A percentile compares a stretch with the other conserved stretches of the same genome.
phyloP scores from a whole-genome alignment of 2,888 invertebrate species.

The Oscheius myriophilus region DNA sequence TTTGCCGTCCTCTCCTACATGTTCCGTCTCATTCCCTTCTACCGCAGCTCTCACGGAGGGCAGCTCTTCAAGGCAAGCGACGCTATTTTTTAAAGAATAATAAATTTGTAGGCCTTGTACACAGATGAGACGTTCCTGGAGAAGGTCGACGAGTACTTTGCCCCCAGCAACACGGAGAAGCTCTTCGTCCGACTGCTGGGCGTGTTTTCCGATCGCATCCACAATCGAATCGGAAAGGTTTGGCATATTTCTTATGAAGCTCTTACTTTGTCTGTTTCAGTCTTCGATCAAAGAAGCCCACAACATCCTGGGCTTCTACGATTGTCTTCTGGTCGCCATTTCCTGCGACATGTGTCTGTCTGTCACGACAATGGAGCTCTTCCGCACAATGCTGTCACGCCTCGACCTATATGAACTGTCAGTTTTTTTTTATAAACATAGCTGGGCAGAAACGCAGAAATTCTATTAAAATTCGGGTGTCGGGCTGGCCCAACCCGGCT shows the following conservation, averaged over 20 bases:
- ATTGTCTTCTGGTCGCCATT: conserved; percentile 18
- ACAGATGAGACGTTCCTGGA: neutral
- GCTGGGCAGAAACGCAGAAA: neutral
- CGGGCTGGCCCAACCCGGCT: no score
- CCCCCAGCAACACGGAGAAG: neutral
- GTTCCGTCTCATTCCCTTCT: conserved; percentile 24
- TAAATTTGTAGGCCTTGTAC: conserved; percentile 3
- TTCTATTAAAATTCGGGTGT: no score
- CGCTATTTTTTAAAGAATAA: neutral
- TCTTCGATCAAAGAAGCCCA: neutral
- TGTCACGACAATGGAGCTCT: conserved; percentile 5
- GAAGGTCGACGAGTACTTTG: conserved; percentile 10
- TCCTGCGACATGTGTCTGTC: conserved; percentile 11
- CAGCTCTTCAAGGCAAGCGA: neutral
- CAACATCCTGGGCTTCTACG: conserved; percentile 12
- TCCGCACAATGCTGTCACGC: conserved; percentile 4
- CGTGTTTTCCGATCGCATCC: conserved; percentile 14
- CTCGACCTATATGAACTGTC: conserved; percentile 17
- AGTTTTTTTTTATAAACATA: neutral
- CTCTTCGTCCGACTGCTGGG: conserved; percentile 16
- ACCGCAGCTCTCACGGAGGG: conserved; percentile 1
- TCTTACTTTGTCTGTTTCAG: neutral
- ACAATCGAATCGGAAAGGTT: neutral
- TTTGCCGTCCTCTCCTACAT: conserved; percentile 14
- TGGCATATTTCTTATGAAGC: neutral